phyloP scores from a whole-genome alignment of 1,140 invertebrate genomes.

The Melanaphis sacchari region DNA sequence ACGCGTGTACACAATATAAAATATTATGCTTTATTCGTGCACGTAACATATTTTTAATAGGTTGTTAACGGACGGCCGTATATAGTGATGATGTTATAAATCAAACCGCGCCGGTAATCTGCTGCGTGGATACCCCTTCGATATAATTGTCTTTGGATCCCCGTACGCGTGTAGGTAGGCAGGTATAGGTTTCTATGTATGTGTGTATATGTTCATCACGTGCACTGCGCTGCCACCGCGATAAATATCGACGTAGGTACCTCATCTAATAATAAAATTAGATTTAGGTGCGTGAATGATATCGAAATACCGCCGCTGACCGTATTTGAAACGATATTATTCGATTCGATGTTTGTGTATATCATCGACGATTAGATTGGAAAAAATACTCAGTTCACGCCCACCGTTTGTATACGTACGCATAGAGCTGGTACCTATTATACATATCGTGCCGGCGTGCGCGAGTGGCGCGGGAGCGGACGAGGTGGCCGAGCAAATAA shows the following conservation, averaged over 20 bases:
- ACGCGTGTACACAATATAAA: background rate
- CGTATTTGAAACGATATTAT: background rate
- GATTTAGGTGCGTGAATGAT: slow-evolving; percentile 23
- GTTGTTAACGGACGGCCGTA: slow-evolving; percentile 31
- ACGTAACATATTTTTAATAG: slow-evolving; percentile 53
- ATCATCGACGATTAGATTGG: slow-evolving; percentile 31
- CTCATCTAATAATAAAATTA: slow-evolving; percentile 6
- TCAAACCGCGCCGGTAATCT: background rate
- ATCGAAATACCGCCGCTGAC: slow-evolving; percentile 24
- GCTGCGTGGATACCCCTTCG: background rate
- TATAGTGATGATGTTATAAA: slow-evolving; percentile 53
- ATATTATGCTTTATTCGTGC: background rate
- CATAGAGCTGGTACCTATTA: background rate
- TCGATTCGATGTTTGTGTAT: slow-evolving; percentile 15
- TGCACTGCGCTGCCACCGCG: background rate
- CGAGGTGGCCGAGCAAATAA: background rate
- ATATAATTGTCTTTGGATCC: background rate
- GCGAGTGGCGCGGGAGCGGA: too few relatives aligned
- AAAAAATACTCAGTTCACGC: slow-evolving; percentile 21
- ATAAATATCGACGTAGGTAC: slow-evolving; percentile 34
- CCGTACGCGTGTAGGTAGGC: background rate
- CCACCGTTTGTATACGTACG: slow-evolving; percentile 18
- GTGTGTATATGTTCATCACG: background rate
- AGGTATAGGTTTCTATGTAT: background rate
- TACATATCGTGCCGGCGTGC: too few relatives aligned